A percentile compares a stretch with the other conserved stretches of the same genome.
Conservation (phyloP, 2,888 invertebrate genomes). For the Eupithecia insigniata region DNA sequence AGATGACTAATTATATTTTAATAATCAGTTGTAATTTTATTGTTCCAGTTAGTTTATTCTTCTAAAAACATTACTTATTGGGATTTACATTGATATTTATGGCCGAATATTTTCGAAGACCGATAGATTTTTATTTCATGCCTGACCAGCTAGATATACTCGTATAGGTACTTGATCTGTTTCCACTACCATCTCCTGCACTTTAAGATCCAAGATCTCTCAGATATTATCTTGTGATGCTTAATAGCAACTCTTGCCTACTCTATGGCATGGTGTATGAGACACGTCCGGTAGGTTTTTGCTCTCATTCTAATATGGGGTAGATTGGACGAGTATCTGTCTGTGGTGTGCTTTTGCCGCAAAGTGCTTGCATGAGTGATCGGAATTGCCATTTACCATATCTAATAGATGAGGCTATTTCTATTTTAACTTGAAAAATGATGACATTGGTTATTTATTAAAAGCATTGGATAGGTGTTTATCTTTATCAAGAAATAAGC, state of each 20-base stretch:
- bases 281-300: constrained; percentile 35
- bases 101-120: neutral
- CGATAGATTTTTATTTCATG: neutral
- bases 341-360: constrained; percentile 33
- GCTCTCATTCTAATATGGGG: constrained; percentile 26
- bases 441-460: neutral
- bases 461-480: neutral
- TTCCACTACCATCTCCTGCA: constrained; percentile 6
- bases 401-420: neutral
- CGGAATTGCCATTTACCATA: constrained; percentile 15
- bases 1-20: neutral
- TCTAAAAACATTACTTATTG: neutral
- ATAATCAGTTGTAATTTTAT: neutral
- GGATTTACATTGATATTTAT: neutral
- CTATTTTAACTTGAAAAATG: neutral
- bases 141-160: neutral
- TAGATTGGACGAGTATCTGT: constrained; percentile 26
- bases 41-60: no score
- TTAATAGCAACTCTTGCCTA: constrained; percentile 18
- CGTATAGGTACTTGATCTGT: no score
- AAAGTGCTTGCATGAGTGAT: constrained; percentile 25
- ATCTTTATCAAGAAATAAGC: neutral
- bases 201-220: constrained; percentile 15
- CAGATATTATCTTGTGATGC: constrained; percentile 25
- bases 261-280: constrained; percentile 25